phyloP scores from a whole-genome alignment of 2,888 invertebrate genomes.

The Villa cingulata region DNA sequence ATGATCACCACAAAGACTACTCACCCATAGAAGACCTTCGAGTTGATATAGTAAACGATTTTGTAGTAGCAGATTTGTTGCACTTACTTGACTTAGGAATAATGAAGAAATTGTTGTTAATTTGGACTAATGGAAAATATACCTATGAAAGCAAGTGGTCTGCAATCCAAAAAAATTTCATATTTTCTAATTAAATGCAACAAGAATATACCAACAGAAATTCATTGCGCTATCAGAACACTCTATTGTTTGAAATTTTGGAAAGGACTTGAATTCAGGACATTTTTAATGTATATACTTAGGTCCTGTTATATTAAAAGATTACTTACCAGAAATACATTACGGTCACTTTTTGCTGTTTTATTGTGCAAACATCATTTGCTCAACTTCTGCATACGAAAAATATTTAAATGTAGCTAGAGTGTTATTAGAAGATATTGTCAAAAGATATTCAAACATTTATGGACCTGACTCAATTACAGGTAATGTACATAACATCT shows the following conservation, averaged over 20 bases:
- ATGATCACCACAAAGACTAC: background rate
- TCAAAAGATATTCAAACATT: background rate
- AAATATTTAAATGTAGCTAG: background rate
- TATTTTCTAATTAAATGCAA: background rate
- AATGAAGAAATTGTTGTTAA: background rate
- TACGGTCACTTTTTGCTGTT: background rate
- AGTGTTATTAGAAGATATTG: background rate
- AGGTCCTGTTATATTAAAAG: background rate
- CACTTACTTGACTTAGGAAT: constrained; percentile 1
- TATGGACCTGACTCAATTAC: background rate
- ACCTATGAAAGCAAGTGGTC: background rate
- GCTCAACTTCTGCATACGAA: background rate
- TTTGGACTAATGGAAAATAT: background rate
- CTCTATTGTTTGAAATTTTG: background rate
- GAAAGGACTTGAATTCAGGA: background rate
- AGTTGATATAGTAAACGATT: no score
- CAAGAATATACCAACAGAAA: background rate
- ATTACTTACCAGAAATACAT: constrained; percentile 4
- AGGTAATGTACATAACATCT: background rate
- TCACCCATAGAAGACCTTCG: no score
- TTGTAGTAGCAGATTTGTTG: no score
- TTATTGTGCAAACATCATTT: background rate
- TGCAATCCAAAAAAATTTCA: no score
- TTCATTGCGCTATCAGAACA: background rate
- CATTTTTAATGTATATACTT: background rate